Evolutionary conservation across 2,113 vertebrate genomes (phyloP).

Genomic region (Mobula birostris): DNA sequence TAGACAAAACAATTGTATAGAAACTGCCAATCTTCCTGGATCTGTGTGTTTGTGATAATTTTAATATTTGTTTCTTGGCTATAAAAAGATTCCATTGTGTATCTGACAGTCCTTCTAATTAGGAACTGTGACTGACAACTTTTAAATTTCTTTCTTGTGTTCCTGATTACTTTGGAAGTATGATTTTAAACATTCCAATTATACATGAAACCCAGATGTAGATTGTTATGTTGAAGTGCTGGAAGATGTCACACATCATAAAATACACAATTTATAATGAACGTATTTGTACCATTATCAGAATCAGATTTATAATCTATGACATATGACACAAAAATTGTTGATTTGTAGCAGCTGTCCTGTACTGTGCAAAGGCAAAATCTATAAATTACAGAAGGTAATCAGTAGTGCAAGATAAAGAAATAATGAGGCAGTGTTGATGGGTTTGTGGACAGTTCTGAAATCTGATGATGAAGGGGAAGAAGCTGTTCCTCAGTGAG

Average conservation of each 20-base stretch:
- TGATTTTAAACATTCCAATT: not conserved
- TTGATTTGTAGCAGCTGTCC: too few relatives aligned
- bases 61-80: not conserved
- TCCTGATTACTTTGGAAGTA: not conserved
- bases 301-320: too few relatives aligned
- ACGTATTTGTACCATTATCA: not conserved
- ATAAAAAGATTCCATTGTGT: not conserved
- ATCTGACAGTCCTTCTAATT: not conserved
- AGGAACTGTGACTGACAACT: not conserved
- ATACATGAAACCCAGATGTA: not conserved
- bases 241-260: not conserved
- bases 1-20: not conserved
- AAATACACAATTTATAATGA: slow-evolving; percentile 9
- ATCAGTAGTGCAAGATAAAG: too few relatives aligned
- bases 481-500: too few relatives aligned
- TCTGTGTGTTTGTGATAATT: not conserved
- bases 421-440: too few relatives aligned
- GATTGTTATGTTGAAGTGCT: not conserved
- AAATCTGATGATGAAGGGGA: too few relatives aligned
- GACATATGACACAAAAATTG: too few relatives aligned
- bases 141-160: slow-evolving; percentile 10
- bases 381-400: too few relatives aligned
- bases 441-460: too few relatives aligned
- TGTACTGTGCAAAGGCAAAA: too few relatives aligned
- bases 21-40: not conserved